Evolutionary conservation across 2,113 vertebrate genomes (phyloP).

Genomic region (Drymodes brunneopygia): DNA sequence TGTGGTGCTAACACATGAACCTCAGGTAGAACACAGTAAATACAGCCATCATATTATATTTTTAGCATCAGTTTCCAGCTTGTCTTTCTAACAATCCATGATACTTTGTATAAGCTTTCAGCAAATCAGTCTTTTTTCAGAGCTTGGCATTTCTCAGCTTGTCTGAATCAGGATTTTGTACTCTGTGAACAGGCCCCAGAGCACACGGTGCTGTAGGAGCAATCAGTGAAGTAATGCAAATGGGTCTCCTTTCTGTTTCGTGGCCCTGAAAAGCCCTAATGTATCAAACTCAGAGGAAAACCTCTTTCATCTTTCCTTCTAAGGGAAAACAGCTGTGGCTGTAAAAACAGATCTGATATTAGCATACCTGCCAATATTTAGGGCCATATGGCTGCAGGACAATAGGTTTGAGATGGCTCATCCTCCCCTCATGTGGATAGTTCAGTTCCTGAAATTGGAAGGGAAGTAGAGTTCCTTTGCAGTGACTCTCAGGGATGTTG

Average conservation of each 20-base stretch:
- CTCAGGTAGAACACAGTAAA: background rate
- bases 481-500: background rate
- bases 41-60: fast-evolving
- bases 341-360: slow-evolving; percentile 17
- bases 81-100: background rate
- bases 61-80: background rate
- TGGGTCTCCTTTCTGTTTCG: background rate
- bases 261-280: background rate
- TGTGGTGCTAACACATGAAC: background rate
- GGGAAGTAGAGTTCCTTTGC: background rate
- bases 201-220: fast-evolving
- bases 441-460: background rate
- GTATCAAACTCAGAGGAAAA: background rate
- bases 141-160: background rate
- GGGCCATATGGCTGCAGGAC: background rate
- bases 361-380: background rate
- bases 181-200: background rate
- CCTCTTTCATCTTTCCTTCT: slow-evolving; percentile 31
- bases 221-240: background rate
- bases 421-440: background rate
- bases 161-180: background rate
- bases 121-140: background rate
- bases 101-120: background rate
- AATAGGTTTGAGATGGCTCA: background rate
- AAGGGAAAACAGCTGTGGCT: slow-evolving; percentile 54